Evolutionary conservation across 2,113 vertebrate genomes (phyloP).

Genomic region (Sigmodon hispidus): DNA sequence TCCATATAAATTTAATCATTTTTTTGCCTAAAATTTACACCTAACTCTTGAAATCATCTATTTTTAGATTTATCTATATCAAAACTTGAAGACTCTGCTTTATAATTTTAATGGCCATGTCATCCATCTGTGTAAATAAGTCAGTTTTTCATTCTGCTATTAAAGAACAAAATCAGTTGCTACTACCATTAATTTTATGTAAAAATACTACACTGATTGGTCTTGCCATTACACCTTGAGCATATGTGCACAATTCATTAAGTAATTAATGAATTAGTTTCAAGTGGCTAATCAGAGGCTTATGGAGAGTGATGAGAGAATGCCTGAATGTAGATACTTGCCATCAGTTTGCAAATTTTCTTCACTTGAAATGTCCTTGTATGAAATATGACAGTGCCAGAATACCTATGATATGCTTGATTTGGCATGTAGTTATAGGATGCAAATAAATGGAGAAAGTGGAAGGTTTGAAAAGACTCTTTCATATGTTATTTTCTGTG

Average conservation of each 20-base stretch:
- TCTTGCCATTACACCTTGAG: constrained; percentile 43
- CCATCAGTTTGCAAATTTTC: constrained; percentile 63
- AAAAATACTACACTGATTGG: not conserved
- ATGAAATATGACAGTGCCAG: constrained; percentile 64
- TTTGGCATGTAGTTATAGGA: constrained; percentile 59
- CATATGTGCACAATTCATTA: constrained; percentile 71
- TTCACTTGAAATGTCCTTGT: constrained; percentile 66
- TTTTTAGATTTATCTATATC: not conserved
- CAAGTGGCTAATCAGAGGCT: constrained; percentile 38
- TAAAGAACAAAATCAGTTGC: not conserved
- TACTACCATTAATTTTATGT: not conserved
- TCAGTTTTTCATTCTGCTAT: not conserved
- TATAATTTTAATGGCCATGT: constrained; percentile 22
- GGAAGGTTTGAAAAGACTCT: not conserved
- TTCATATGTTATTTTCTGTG: constrained; percentile 8
- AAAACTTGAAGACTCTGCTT: not conserved
- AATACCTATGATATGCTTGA: constrained; percentile 60
- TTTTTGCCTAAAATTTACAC: not conserved
- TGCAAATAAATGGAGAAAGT: constrained; percentile 57
- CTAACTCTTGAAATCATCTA: not conserved
- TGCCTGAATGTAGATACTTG: constrained; percentile 59
- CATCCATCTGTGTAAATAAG: not conserved
- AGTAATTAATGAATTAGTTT: constrained; percentile 74
- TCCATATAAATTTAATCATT: not conserved
- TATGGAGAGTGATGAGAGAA: constrained; percentile 61